phyloP scores from a whole-genome alignment of 2,797 vertebrate genomes.

The Chiroxiphia lanceolata region DNA sequence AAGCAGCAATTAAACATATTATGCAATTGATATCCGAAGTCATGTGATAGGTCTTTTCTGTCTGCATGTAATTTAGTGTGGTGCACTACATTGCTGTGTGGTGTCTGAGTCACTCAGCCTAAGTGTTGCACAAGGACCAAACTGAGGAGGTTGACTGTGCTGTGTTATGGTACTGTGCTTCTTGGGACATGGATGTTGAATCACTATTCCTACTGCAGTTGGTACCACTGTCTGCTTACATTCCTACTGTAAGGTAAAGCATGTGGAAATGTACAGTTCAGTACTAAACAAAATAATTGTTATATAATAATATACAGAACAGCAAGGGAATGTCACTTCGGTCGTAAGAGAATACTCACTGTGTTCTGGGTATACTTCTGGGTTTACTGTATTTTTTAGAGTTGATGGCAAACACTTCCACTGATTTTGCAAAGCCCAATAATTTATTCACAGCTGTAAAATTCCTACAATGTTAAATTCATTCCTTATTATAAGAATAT shows the following conservation, averaged over 20 bases:
- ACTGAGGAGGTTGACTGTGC: background rate
- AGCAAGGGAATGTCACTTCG: background rate
- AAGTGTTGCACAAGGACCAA: background rate
- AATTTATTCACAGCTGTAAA: background rate
- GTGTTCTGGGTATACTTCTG: background rate
- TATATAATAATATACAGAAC: background rate
- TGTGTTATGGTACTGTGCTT: background rate
- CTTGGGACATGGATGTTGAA: background rate
- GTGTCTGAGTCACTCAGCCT: background rate
- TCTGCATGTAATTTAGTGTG: background rate
- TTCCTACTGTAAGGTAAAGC: background rate
- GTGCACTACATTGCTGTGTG: fast-evolving
- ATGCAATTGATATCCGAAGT: background rate
- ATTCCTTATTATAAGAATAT: background rate
- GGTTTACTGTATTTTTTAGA: background rate
- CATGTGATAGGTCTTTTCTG: background rate
- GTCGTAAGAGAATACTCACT: background rate
- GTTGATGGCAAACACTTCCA: background rate
- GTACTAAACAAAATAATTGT: background rate
- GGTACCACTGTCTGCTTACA: background rate
- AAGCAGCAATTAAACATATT: background rate
- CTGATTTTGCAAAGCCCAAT: background rate
- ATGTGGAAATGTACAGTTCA: background rate
- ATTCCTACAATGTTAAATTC: background rate
- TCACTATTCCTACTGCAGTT: background rate